A percentile compares a stretch with the other conserved stretches of the same genome.
These are phyloP conservation scores for Oscheius sp. DNA, from an alignment of 1,140 invertebrate genomes.

Conservation along the genomic window DNA sequence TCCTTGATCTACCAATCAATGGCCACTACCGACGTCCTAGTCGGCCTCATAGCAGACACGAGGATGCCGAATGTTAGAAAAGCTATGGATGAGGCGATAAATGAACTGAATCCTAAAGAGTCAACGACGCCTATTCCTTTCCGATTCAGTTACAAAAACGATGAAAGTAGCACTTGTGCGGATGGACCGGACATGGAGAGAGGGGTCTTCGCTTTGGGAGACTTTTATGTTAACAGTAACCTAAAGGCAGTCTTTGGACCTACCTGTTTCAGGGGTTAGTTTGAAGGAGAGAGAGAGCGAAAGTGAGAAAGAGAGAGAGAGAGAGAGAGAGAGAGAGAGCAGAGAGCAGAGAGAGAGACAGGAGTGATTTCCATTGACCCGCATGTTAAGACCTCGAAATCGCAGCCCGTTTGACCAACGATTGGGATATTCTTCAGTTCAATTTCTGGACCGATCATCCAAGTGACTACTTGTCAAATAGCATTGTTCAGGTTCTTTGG, in stretches of 20 bases:
- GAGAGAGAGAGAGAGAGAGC: too few relatives aligned
- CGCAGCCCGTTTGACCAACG: slow-evolving; percentile 24
- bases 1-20: not conserved
- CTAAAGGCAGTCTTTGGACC: slow-evolving; percentile 17
- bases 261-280: slow-evolving; percentile 12
- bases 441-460: slow-evolving; percentile 38
- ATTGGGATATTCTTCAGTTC: slow-evolving; percentile 39
- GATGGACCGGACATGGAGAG: not conserved
- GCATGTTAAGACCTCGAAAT: slow-evolving; percentile 31
- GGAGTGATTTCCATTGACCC: not conserved
- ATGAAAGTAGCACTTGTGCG: not conserved
- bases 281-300: not conserved
- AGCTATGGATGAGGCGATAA: not conserved
- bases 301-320: too few relatives aligned
- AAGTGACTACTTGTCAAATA: slow-evolving; percentile 14
- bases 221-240: not conserved
- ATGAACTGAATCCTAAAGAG: not conserved
- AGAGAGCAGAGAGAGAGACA: too few relatives aligned
- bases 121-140: not conserved
- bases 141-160: not conserved
- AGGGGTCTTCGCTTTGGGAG: not conserved
- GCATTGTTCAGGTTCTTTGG: slow-evolving; percentile 25
- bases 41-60: not conserved
- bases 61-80: not conserved
- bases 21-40: not conserved